Percentiles rank a stretch among this genome's conserved stretches.
Conservation (phyloP, 2,113 vertebrate species). For the Pitta sordida region DNA sequence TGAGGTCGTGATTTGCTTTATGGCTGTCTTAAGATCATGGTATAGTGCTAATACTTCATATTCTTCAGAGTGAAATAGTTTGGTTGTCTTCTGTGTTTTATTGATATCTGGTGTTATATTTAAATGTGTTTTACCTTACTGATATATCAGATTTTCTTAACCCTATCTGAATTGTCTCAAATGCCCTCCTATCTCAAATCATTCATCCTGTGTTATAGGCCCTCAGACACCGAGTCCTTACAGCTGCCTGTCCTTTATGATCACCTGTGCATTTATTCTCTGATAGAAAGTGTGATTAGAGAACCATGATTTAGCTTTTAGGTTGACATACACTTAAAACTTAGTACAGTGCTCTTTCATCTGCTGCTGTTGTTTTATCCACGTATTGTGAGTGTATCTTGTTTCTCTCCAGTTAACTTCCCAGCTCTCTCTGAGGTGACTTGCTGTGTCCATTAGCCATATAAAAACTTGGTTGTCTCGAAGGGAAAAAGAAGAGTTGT, state of each 20-base stretch:
- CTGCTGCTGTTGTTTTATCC: background rate
- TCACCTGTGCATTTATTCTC: background rate
- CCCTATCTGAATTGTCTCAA: background rate
- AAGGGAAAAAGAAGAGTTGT: background rate
- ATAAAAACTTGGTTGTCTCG: background rate
- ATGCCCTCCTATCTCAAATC: background rate
- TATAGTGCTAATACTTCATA: background rate
- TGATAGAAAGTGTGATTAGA: background rate
- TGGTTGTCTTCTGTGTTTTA: background rate
- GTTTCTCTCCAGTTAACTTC: background rate
- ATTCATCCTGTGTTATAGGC: background rate
- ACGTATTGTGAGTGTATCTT: background rate
- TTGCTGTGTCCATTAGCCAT: conserved; percentile 5
- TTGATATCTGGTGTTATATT: background rate
- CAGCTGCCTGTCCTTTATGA: background rate
- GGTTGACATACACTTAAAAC: background rate
- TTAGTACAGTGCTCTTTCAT: background rate
- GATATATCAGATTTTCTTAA: background rate
- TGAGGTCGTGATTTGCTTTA: background rate
- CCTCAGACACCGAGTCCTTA: background rate
- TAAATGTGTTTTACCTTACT: background rate
- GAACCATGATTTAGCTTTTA: background rate
- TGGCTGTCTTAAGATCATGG: background rate
- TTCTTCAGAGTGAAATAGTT: background rate
- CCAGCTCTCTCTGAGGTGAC: background rate